Evolutionary conservation across 2,797 vertebrate species (phyloP).

Genomic region (Epinephelus awoara): DNA sequence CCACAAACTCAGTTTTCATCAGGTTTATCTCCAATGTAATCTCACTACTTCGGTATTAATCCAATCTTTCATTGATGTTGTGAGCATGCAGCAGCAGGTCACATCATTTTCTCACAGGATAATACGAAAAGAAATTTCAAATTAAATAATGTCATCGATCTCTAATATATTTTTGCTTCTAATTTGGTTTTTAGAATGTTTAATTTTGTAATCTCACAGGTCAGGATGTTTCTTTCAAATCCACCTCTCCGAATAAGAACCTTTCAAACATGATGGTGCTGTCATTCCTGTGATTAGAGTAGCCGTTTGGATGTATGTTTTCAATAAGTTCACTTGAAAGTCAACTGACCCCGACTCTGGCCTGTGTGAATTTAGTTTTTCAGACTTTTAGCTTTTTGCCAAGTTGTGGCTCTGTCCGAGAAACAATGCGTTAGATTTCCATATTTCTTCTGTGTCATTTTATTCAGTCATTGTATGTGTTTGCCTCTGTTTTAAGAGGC

Average conservation of each 20-base stretch:
- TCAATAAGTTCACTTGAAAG: conserved; percentile 19
- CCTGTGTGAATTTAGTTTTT: conserved; percentile 1
- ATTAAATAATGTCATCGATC: not conserved
- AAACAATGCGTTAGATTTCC: conserved; percentile 23
- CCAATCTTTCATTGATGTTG: conserved; percentile 22
- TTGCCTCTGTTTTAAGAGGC: conserved; percentile 83
- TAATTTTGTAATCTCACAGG: not conserved
- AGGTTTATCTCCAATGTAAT: conserved; percentile 40
- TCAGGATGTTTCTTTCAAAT: not conserved
- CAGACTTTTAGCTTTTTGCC: conserved; percentile 6
- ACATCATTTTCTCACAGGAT: not conserved
- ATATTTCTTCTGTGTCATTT: conserved; percentile 43
- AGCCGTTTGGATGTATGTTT: conserved; percentile 42
- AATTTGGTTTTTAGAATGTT: conserved; percentile 24
- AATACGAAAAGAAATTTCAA: not conserved
- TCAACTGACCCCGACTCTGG: not conserved
- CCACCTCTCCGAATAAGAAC: not conserved
- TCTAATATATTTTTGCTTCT: conserved; percentile 9
- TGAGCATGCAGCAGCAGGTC: not conserved
- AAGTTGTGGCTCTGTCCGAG: conserved; percentile 33
- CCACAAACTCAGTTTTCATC: conserved; percentile 29
- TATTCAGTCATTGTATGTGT: conserved; percentile 37
- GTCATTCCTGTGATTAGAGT: conserved; percentile 22
- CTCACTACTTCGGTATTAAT: conserved; percentile 39
- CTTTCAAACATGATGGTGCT: not conserved